Base-by-base conservation (phyloP, 2,888 invertebrate genomes). In the Gisinianus flammeolus region DNA sequence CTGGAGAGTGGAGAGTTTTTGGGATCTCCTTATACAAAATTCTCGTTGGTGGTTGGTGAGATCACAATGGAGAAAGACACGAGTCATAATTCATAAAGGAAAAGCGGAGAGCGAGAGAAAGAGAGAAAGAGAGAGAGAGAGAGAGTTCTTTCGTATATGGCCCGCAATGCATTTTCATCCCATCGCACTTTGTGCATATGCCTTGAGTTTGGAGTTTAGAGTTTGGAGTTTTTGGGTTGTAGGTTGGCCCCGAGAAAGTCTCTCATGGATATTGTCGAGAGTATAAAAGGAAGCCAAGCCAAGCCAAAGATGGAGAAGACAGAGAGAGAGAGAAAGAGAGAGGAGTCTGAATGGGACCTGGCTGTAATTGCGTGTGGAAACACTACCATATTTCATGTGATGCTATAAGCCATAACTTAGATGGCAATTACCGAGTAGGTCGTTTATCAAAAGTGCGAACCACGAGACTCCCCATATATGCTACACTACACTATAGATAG, bases 391-490 rank as follows among this genome's bases (percentile, higher is more conserved):
- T 89, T 89, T 89, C 89, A 89, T 89, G 88, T 86, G 6, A 87
- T 88, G 88, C 88, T 88, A 88, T 88, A 89, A 89, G 88, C 88
- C 88, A 88, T 88, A 89, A 89, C 89, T 89, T 89, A 89, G 88
- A 86, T 88, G 89, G 89, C 89, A 89, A 89, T 89, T 89, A 89
- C 89, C 88, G 89, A 89, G 89, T 89, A 89, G 88, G 88, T 89
- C 89, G 88, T 89, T 89, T 89, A 89, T 89, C 89, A 89, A 81
- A 82, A 79, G 76, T 77, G 69, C 56, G 77, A 73, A 77, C 70
- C 70, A 62, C 77, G 70, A 70, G 71, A 56, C 26, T 62, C 76
- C 52, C 54, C 35, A 54, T 70, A n/a, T n/a, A n/a, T n/a, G n/a
- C n/a, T n/a, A n/a, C n/a, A n/a, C n/a, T n/a, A n/a, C n/a, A n/a